phyloP scores from a whole-genome alignment of 2,888 invertebrate genomes.

The Molorchus minor region DNA sequence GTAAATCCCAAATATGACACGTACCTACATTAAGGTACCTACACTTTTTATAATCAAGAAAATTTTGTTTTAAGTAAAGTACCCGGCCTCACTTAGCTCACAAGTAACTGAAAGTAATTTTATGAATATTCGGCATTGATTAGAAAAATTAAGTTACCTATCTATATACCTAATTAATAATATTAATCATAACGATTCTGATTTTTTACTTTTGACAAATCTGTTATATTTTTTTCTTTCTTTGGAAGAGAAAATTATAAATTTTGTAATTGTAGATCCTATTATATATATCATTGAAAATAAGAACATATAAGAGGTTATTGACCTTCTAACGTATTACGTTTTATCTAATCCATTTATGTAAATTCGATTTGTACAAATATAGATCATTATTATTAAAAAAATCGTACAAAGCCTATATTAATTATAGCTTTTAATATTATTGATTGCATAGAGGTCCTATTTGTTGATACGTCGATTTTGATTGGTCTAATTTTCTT shows the following conservation, averaged over 20 bases:
- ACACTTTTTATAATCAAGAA: neutral
- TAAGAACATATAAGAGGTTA: neutral
- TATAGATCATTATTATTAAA: neutral
- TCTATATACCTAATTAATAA: neutral
- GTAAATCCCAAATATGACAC: neutral
- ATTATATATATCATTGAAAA: no score
- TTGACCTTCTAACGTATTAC: neutral
- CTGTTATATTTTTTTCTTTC: no score
- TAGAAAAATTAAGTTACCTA: neutral
- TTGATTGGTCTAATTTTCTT: neutral
- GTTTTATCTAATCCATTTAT: neutral
- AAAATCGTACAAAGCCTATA: neutral
- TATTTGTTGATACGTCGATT: neutral
- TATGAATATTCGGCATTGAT: no score
- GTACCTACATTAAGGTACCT: neutral
- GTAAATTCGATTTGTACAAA: neutral
- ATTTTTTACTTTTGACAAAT: no score
- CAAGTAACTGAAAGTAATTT: no score
- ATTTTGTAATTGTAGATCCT: no score
- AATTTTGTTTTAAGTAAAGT: neutral
- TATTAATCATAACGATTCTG: neutral
- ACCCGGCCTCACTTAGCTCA: no score
- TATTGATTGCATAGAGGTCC: neutral
- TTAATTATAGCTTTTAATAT: neutral
- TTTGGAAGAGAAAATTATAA: no score